Conservation (phyloP, 2,113 vertebrate species). For the Aramus guarauna region DNA sequence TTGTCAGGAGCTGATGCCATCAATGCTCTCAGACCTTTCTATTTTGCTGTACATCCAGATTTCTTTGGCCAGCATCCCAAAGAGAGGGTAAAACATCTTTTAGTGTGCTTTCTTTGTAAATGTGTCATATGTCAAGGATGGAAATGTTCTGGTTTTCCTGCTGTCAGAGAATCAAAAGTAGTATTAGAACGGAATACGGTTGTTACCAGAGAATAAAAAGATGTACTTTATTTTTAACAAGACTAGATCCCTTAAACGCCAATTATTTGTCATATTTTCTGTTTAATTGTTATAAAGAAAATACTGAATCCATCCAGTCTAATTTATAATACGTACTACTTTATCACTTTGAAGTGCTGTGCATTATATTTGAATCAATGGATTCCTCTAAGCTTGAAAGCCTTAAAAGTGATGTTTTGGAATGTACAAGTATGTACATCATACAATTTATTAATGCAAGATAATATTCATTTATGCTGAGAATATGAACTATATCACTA, state of each 20-base stretch:
- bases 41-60: conserved; percentile 97
- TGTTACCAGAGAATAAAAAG: neutral
- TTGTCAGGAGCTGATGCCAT: conserved; percentile 89
- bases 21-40: conserved; percentile 95
- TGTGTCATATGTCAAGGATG: neutral
- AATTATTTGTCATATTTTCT: neutral
- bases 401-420: neutral
- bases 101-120: neutral
- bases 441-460: neutral
- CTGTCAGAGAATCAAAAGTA: neutral
- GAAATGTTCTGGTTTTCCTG: neutral
- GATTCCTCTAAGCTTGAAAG: neutral
- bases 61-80: conserved; percentile 94
- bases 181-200: neutral
- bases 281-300: neutral
- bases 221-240: neutral
- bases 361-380: neutral
- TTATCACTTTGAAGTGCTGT: neutral
- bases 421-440: neutral
- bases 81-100: conserved; percentile 83
- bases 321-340: neutral
- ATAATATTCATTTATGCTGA: neutral
- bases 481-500: neutral
- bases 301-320: neutral
- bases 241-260: neutral